Conservation (phyloP, 2,797 vertebrate genomes). For the Chromis chromis region DNA sequence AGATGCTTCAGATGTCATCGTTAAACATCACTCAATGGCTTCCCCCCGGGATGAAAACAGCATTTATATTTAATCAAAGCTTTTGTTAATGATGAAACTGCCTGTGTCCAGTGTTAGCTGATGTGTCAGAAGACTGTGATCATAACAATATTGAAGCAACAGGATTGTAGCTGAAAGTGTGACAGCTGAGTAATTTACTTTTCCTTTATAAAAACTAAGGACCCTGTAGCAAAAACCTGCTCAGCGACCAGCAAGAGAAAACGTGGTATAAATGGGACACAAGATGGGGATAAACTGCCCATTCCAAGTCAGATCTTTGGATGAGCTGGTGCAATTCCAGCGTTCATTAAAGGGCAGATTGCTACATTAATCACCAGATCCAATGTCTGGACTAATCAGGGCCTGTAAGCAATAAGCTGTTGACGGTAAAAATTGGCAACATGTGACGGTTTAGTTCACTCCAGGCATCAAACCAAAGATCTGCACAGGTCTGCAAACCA, state of each 20-base stretch:
- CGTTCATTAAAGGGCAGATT: constrained; percentile 54
- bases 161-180: constrained; percentile 16
- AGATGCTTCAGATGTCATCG: constrained; percentile 37
- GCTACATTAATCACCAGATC: constrained; percentile 54
- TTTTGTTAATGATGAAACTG: constrained; percentile 56
- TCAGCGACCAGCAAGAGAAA: constrained; percentile 2
- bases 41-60: constrained; percentile 26
- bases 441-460: constrained; percentile 45
- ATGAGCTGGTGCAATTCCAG: constrained; percentile 43
- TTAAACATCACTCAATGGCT: constrained; percentile 30
- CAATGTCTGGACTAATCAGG: constrained; percentile 58
- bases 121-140: constrained; percentile 24
- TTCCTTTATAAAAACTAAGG: not conserved
- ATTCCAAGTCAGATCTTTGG: constrained; percentile 8
- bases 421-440: constrained; percentile 64
- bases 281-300: constrained; percentile 20
- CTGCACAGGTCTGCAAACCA: constrained; percentile 39
- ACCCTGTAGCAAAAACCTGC: constrained; percentile 10
- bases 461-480: constrained; percentile 46
- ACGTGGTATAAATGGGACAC: not conserved
- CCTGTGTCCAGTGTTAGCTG: not conserved
- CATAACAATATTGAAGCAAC: constrained; percentile 9
- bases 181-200: not conserved
- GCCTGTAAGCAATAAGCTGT: constrained; percentile 42
- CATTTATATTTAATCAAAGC: constrained; percentile 71